Conservation (phyloP, 2,797 vertebrate species). For the Anniella stebbinsi region DNA sequence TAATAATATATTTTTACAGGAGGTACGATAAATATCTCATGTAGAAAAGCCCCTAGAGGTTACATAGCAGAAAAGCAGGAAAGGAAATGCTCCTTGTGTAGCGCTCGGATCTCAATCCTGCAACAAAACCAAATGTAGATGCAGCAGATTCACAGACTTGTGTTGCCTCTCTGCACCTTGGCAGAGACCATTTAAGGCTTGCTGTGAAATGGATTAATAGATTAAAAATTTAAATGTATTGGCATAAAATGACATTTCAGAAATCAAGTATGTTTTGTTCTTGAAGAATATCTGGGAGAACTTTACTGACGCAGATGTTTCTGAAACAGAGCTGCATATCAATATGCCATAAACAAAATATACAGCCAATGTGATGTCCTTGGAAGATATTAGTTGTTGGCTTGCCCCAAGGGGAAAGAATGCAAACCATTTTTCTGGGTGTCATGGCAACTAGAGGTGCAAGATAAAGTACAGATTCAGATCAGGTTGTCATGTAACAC, state of each 20-base stretch:
- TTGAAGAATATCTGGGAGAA: conserved; percentile 17
- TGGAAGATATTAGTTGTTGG: conserved; percentile 38
- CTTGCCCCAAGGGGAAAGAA: conserved; percentile 39
- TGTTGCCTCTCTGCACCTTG: conserved; percentile 13
- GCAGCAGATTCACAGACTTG: no score
- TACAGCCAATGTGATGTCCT: conserved; percentile 43
- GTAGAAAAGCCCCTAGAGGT: no score
- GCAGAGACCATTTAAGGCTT: conserved; percentile 26
- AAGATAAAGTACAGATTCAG: conserved; percentile 47
- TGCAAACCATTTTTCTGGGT: conserved; percentile 39
- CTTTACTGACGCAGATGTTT: conserved; percentile 38
- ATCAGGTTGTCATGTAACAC: conserved; percentile 45
- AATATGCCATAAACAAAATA: conserved; percentile 44
- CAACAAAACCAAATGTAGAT: no score
- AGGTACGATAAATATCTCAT: no score
- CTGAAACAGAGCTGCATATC: conserved; percentile 32
- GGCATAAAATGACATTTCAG: conserved; percentile 23
- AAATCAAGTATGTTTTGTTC: conserved; percentile 11
- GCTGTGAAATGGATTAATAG: conserved; percentile 37
- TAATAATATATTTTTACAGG: no score
- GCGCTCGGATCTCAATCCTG: no score
- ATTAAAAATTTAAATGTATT: conserved; percentile 27
- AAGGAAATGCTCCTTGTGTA: no score
- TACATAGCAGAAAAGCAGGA: no score
- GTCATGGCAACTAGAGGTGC: conserved; percentile 54